Base-by-base conservation (phyloP, 2,113 vertebrate species). In the Hymenochirus boettgeri region DNA sequence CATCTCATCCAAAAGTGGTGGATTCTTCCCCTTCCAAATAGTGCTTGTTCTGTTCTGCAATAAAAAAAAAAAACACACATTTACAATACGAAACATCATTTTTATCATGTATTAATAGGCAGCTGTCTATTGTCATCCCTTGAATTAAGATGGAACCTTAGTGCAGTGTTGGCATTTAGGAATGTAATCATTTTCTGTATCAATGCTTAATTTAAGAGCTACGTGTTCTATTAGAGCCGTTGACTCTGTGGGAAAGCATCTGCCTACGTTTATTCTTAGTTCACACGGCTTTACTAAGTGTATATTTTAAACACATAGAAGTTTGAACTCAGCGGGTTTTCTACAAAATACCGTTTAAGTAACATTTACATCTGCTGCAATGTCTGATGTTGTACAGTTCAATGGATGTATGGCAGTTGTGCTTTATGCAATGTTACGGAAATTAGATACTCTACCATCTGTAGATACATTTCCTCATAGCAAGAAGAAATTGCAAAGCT, bases 361-460 rank as follows among this genome's bases (percentile, higher is more conserved):
- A 66, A 56, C 64, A 27, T 66, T 66, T 66, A 35, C 64, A 66
- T 66, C 64, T 66, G 63, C 45, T 58, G 37, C 55, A 26, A 66
- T 22, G 64, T 51, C 64, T 66, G 64, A 66, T 63, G 54, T 66
- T 57, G 57, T 66, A 66, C 55, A 59, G 64, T 66, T 66, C 64
- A 66, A 56, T 66, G 64, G 57, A 51, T 58, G 47, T 57, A 66
- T 51, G 64, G 55, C 50, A 66, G 57, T 58, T 26, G 54, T 51
- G 48, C 47, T 66, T 31, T 50, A 57, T 58, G 47, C 64, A 66
- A 66, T 66, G 64, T 66, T 66, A 55, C 59, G 64, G 64, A 66
- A 66, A 66, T 66, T 58, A 45, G 55, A 55, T 66, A 21, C 63
- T 47, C 63, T 39, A 46, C 64, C 64, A 66, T 66, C 64, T 66